These are phyloP conservation scores for Alfaro cultratus DNA, from an alignment of 2,797 vertebrate species.

Conservation along the genomic window DNA sequence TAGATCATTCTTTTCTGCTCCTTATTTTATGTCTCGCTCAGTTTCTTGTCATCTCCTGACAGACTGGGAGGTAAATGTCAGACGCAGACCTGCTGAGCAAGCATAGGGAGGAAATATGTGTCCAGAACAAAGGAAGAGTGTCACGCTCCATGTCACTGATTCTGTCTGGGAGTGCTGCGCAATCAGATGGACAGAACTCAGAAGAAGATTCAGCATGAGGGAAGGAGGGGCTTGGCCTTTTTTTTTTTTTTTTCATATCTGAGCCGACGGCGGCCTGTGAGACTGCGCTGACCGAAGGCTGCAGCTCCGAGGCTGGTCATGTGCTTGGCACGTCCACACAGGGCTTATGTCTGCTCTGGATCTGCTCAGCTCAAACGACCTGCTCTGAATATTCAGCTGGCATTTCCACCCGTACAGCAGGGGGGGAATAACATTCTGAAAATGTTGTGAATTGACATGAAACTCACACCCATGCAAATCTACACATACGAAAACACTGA, in stretches of 20 bases:
- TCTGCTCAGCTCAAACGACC: background rate
- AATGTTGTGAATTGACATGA: background rate
- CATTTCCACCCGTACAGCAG: background rate
- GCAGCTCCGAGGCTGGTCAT: constrained; percentile 40
- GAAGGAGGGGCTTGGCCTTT: constrained; percentile 41
- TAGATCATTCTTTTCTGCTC: background rate
- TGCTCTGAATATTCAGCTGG: background rate
- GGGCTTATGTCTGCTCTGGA: constrained; percentile 10
- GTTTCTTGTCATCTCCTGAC: constrained; percentile 24
- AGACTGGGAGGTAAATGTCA: constrained; percentile 55
- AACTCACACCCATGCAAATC: background rate
- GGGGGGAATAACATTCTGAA: background rate
- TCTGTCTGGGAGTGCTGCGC: constrained; percentile 41
- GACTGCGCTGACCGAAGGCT: constrained; percentile 34
- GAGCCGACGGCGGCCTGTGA: constrained; percentile 30
- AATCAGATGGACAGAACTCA: constrained; percentile 50
- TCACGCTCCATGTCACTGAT: constrained; percentile 66
- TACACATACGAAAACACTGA: background rate
- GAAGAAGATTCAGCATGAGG: constrained; percentile 21
- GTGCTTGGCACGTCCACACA: constrained; percentile 38
- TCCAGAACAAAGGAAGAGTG: constrained; percentile 64
- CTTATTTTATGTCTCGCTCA: constrained; percentile 10
- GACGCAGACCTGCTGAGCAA: constrained; percentile 39
- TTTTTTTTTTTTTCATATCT: constrained; percentile 22
- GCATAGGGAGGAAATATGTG: constrained; percentile 66